Conservation (phyloP, 2,113 vertebrate species). For the Grammomys surdaster region DNA sequence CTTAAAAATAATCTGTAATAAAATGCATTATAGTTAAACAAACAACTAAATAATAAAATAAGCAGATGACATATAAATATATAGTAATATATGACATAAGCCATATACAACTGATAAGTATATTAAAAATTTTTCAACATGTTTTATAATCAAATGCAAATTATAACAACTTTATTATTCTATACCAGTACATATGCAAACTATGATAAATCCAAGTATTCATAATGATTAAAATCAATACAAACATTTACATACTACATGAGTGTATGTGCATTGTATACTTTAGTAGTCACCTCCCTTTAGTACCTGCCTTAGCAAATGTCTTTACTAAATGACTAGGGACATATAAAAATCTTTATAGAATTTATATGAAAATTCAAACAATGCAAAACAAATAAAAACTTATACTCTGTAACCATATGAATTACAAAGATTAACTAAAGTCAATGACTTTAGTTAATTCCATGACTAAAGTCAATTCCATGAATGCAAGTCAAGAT, state of each 20-base stretch:
- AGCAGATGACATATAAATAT: neutral
- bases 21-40: neutral
- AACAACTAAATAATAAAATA: neutral
- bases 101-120: neutral
- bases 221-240: neutral
- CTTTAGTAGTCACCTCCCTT: neutral
- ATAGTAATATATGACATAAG: neutral
- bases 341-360: neutral
- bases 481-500: neutral
- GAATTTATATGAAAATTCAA: neutral
- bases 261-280: neutral
- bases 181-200: neutral
- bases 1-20: neutral
- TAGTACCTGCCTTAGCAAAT: neutral
- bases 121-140: neutral
- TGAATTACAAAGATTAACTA: neutral
- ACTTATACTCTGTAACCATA: neutral
- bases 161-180: neutral
- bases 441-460: neutral
- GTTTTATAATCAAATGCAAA: neutral
- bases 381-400: neutral
- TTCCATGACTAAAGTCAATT: neutral
- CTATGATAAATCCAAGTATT: neutral
- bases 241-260: neutral
- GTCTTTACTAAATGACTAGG: neutral